Evolutionary conservation across 2,888 invertebrate species (phyloP).

Genomic region (Fragum fragum): DNA sequence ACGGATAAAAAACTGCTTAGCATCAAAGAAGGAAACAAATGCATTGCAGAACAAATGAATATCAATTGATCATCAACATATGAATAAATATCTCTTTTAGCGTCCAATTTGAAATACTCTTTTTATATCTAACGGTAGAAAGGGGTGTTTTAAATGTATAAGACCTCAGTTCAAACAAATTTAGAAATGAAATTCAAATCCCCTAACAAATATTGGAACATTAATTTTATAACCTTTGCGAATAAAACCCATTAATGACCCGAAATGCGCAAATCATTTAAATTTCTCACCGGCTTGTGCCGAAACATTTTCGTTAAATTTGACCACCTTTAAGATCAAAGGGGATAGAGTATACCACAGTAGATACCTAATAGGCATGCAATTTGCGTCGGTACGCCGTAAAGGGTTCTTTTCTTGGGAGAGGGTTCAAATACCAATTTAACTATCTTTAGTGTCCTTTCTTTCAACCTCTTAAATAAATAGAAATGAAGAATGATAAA

Average conservation of each 20-base stretch:
- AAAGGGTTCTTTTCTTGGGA: too few relatives aligned
- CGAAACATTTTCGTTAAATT: constrained; percentile 28
- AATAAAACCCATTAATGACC: constrained; percentile 42
- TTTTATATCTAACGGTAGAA: background rate
- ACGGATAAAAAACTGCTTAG: too few relatives aligned
- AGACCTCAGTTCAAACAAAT: constrained; percentile 22
- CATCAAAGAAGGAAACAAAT: too few relatives aligned
- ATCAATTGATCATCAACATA: too few relatives aligned
- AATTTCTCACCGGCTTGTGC: constrained; percentile 42
- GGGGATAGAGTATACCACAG: background rate
- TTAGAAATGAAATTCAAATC: constrained; percentile 29
- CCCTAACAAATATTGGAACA: constrained; percentile 27
- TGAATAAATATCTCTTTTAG: too few relatives aligned
- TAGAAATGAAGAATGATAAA: too few relatives aligned
- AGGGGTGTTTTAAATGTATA: background rate
- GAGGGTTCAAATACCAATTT: too few relatives aligned
- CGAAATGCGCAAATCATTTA: constrained; percentile 62
- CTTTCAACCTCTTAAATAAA: too few relatives aligned
- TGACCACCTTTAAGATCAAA: constrained; percentile 32
- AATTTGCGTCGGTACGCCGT: background rate
- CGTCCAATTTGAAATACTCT: too few relatives aligned
- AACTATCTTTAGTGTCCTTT: too few relatives aligned
- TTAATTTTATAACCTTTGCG: constrained; percentile 38
- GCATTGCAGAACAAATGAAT: too few relatives aligned
- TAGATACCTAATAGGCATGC: constrained; percentile 19